These are phyloP conservation scores for Zelostemma sp. DNA, from an alignment of 1,140 invertebrate species.

Conservation along the genomic window DNA sequence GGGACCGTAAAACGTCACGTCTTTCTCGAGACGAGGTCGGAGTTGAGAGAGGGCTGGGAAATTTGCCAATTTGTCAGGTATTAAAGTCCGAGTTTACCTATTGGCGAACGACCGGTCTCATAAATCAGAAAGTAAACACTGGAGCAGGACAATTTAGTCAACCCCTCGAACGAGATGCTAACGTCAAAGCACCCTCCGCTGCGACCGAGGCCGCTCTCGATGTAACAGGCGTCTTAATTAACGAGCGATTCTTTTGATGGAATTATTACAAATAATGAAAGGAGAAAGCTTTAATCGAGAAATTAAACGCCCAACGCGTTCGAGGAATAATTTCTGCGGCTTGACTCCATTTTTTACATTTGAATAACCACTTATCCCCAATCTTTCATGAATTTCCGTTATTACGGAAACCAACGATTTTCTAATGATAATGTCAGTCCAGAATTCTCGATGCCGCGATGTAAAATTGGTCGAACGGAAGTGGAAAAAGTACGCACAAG, in stretches of 20 bases:
- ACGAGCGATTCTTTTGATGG: conserved; percentile 21
- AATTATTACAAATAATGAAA: conserved; percentile 37
- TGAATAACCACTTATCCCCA: too few species aligned
- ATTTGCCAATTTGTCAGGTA: conserved; percentile 46
- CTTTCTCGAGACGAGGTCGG: conserved; percentile 36
- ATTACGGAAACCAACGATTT: too few species aligned
- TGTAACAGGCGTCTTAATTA: conserved; percentile 39
- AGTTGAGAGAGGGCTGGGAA: conserved; percentile 39
- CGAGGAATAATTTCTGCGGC: too few species aligned
- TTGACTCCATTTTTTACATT: too few species aligned
- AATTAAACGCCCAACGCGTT: too few species aligned
- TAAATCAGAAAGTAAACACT: conserved; percentile 61
- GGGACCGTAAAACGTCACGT: conserved; percentile 15
- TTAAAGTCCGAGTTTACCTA: conserved; percentile 42
- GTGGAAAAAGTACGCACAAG: too few species aligned
- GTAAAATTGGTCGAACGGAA: too few species aligned
- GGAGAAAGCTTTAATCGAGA: too few species aligned
- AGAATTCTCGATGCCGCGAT: too few species aligned
- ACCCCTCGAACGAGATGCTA: conserved; percentile 37
- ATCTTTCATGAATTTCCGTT: too few species aligned
- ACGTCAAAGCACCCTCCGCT: conserved; percentile 39
- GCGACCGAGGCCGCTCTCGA: conserved; percentile 15
- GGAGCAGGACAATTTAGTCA: conserved; percentile 51
- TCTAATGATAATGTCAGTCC: too few species aligned
- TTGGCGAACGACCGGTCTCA: conserved; percentile 50